Conservation (phyloP, 2,113 vertebrate species). For the Halichoerus grypus region DNA sequence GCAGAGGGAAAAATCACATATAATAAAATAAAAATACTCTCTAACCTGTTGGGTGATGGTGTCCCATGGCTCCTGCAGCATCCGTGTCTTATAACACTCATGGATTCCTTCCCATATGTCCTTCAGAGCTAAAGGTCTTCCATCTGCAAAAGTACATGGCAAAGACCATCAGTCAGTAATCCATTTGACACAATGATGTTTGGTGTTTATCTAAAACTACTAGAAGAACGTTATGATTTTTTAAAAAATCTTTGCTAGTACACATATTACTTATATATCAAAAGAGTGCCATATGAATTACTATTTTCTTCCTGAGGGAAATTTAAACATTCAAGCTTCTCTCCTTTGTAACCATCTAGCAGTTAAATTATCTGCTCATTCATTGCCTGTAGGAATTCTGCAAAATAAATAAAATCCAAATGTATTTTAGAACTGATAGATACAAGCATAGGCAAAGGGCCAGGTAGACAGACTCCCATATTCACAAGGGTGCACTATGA, state of each 20-base stretch:
- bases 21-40: not conserved
- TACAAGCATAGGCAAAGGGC: not conserved
- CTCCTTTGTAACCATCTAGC: not conserved
- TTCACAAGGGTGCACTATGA: not conserved
- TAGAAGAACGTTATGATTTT: not conserved
- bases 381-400: constrained; percentile 35
- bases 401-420: constrained; percentile 55
- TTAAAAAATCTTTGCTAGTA: not conserved
- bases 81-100: constrained; percentile 88
- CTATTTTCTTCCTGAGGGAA: constrained; percentile 9
- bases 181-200: not conserved
- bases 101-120: constrained; percentile 93
- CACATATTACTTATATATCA: not conserved
- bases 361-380: constrained; percentile 48
- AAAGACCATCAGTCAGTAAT: not conserved
- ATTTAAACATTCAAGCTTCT: constrained; percentile 49
- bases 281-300: not conserved
- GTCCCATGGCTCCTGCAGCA: constrained; percentile 92
- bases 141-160: constrained; percentile 89
- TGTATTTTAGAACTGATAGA: constrained; percentile 27
- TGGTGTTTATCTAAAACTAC: constrained; percentile 39
- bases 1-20: not conserved
- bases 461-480: not conserved
- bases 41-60: constrained; percentile 96
- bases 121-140: constrained; percentile 91